Evolutionary conservation across 2,888 invertebrate genomes (phyloP), one percentile per base, ranked within the genome.

Genomic region (Zaprionus obscuricornis): DNA sequence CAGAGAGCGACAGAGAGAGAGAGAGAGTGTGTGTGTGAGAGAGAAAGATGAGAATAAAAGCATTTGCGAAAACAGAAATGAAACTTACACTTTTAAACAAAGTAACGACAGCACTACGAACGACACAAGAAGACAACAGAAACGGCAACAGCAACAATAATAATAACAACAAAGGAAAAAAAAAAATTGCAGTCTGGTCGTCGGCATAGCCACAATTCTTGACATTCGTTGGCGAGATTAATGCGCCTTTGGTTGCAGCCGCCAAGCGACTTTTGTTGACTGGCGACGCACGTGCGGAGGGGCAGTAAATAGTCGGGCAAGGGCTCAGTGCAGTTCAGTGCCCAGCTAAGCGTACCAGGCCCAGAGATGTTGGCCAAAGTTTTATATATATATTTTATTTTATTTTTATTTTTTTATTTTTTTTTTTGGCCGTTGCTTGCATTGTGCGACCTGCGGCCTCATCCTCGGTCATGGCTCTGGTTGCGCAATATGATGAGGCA

Each of bases 141-240:
- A 36, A 14, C 8, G 31, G 50, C 8, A 33, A n/a, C 27, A 13
- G 37, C 17, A 31, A n/a, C 17, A 22, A 22, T 22, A 22, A 22
- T n/a, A 34, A 16, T 16, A 34, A n/a, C 22, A 11, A 8, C 54
- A 43, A 46, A 31, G 34, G 26, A 14, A 16, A 34, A 20, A 51
- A 43, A 34, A 54, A 47, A 63, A 39, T 39, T 65, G 51, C 75
- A 62, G 55, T 51, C 56, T 45, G 40, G 49, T 46, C 66, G 77
- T 74, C 64, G 81, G 70, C 66, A 79, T 81, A 76, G 78, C 79
- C 82, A 81, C 85, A 81, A 84, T 81, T 84, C 78, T 78, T 81
- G 85, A 81, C 85, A 81, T 79, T 79, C 74, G 78, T 52, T 77
- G 83, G 82, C 70, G 84, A 81, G 84, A 81, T 81, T 79, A 84